Evolutionary conservation across 2,113 vertebrate genomes (phyloP), one percentile per base, ranked within the genome.

Genomic region (Bagarius yarrelli): DNA sequence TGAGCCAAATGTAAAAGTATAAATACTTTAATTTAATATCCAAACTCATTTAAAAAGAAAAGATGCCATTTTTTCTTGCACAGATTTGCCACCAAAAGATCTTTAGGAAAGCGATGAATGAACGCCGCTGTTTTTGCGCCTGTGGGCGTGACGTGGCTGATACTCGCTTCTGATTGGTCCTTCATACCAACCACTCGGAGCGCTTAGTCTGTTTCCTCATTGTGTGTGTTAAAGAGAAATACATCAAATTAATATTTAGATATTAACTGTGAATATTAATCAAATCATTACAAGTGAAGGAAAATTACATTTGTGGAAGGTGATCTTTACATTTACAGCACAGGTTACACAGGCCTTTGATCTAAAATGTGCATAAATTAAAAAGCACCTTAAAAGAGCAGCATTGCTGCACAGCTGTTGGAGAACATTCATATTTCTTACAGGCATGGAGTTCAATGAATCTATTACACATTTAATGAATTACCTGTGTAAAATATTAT

Each of bases 41-140:
- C 44, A 27, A 32, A 52, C 18, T 34, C 8, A 0, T 55, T 50
- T 11, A 27, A 19, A 32, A 55, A 30, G 16, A 2, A 8, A 32
- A 19, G 12, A 47, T 47, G 19, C 0, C 1, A 3, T 13, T 79
- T 50, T 81, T 83, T 84, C 91, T 92, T 89, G 91, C 89, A 83
- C 87, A 88, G 85, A 88, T 92, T 92, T 87, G 88, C 90, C 92
- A 86, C 88, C 89, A 89, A 91, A 85, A 84, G 81, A 56, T 25
- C 81, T 71, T 61, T 79, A 47, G 40, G 59, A 87, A 92, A 87
- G 91, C 93, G 93, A 93, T 93, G 91, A 92, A 88, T 81, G 89
- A 79, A 88, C 87, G 83, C 83, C 85, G 66, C 88, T 89, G 89
- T 85, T 86, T 84, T 85, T 84, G 75, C 86, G 85, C 86, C 89